Evolutionary conservation across 2,888 invertebrate species (phyloP).

Genomic region (Criorhina ranunculi): DNA sequence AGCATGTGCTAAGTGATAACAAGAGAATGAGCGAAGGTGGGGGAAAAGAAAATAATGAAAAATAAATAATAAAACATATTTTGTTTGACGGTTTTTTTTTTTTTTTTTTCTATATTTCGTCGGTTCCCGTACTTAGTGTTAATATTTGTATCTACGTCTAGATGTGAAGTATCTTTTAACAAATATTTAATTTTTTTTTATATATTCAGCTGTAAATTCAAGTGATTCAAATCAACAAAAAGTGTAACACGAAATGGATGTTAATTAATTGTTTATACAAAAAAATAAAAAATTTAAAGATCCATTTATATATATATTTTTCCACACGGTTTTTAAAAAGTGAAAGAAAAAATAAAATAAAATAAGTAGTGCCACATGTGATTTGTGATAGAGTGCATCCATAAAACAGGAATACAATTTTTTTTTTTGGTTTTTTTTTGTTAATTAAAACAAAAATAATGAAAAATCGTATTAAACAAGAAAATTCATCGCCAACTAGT

Average conservation of each 20-base stretch:
- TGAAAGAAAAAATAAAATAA: constrained; percentile 17
- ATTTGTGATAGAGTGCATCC: constrained; percentile 48
- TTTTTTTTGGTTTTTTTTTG: too few relatives aligned
- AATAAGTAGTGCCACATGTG: constrained; percentile 40
- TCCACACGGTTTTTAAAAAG: too few relatives aligned
- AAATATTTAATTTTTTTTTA: constrained; percentile 11
- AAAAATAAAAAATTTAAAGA: constrained; percentile 21
- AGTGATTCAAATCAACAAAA: constrained; percentile 55
- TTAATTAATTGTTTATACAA: constrained; percentile 69
- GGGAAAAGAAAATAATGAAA: constrained; percentile 2
- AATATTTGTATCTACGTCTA: constrained; percentile 35
- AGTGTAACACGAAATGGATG: constrained; percentile 63
- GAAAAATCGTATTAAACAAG: constrained; percentile 79
- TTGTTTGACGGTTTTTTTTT: constrained; percentile 3
- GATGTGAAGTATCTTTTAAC: background rate
- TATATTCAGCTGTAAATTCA: constrained; percentile 34
- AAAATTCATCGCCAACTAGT: constrained; percentile 77
- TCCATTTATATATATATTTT: background rate
- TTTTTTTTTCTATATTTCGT: too few relatives aligned
- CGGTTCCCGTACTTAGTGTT: constrained; percentile 27
- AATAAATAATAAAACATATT: constrained; percentile 33
- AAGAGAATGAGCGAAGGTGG: constrained; percentile 30
- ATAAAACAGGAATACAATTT: constrained; percentile 18
- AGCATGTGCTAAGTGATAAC: constrained; percentile 63
- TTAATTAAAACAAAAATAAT: constrained; percentile 77